Evolutionary conservation across 1,140 invertebrate species (phyloP), one percentile per base, ranked within the genome.

Genomic region (Trypoxylus dichotomus): DNA sequence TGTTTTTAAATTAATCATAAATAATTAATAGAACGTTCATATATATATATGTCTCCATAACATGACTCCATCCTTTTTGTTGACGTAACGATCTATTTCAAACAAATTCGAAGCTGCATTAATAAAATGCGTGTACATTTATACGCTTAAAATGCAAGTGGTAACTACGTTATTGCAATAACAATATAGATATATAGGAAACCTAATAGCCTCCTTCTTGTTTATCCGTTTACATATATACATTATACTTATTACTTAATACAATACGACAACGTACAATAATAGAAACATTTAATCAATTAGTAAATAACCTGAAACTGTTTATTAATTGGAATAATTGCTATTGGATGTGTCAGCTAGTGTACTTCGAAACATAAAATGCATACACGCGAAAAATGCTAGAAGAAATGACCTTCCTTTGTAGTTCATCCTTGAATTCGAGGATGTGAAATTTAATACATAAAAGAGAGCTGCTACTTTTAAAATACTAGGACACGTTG

Each of bases 241-340:
- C 47, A 54, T 10, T 54, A 32, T 32, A 7, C 32, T 54, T 54
- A 54, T 54, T 54, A 54, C 19, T 54, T 54, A 68, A 68, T 27
- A 11, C 24, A 68, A 24, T 68, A 68, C 60, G 11, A 19, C 13
- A 1, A 15, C 5, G 3, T n/a, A 54, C 47, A 54, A 54, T 68
- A 29, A 29, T 15, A 24, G n/a, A 68, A 68, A 25, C 11, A 68
- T 68, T 68, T 68, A 68, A 68, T 68, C 60, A 68, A 25, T 68
- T 68, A 68, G 27, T 29, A 68, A 68, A 68, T 29, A 68, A 68
- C 60, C 25, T 5, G 60, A 68, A 29, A 68, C 7, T 54, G 27
- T 68, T 68, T 68, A 68, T 68, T 68, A 7, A 68, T 68, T 68
- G 60, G 24, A 25, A 27, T 29, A 29, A 68, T 68, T 29, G 8